Conservation (phyloP, 2,113 vertebrate genomes). For the Orthonyx spaldingii region DNA sequence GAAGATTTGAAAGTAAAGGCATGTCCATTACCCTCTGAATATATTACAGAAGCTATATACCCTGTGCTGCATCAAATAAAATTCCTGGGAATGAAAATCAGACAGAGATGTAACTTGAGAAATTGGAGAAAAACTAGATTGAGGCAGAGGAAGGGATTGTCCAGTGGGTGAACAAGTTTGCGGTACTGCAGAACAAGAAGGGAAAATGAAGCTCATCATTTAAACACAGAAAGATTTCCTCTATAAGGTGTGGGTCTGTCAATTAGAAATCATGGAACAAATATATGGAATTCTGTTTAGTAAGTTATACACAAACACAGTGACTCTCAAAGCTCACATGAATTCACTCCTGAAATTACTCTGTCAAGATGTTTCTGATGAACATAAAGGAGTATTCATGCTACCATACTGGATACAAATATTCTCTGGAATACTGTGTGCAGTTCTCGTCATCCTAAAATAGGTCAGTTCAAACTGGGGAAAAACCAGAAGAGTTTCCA, state of each 20-base stretch:
- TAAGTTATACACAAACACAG: not conserved
- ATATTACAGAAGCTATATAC: not conserved
- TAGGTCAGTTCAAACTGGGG: not conserved
- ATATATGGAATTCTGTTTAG: not conserved
- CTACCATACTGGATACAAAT: not conserved
- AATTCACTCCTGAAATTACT: not conserved
- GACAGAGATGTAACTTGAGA: not conserved
- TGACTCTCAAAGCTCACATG: not conserved
- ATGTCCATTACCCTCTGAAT: not conserved
- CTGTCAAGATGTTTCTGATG: not conserved
- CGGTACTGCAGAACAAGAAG: not conserved
- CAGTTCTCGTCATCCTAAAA: not conserved
- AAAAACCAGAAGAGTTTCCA: not conserved
- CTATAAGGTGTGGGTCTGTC: rapidly evolving
- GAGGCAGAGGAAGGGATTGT: not conserved
- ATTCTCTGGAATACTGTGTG: not conserved
- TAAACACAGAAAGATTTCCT: not conserved
- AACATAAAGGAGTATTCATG: not conserved
- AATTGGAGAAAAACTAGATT: not conserved
- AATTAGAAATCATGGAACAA: not conserved
- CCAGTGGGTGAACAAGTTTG: not conserved
- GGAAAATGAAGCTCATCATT: not conserved
- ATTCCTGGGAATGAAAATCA: not conserved
- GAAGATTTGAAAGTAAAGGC: not conserved
- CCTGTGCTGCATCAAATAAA: not conserved